phyloP scores from a whole-genome alignment of 2,113 vertebrate genomes.

The Podocnemis expansa region DNA sequence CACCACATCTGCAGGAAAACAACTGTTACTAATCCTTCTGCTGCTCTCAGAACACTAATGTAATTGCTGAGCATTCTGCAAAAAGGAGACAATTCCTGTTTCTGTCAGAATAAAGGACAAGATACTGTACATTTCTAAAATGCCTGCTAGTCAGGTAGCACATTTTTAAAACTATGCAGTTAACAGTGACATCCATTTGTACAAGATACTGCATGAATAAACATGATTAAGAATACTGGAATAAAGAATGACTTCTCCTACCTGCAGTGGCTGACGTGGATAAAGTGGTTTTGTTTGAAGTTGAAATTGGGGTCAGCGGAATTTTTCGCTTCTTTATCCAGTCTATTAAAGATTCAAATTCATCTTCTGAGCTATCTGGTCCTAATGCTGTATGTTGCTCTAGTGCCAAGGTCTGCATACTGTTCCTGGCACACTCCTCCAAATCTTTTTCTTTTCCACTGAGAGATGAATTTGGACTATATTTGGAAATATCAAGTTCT shows the following conservation, averaged over 20 bases:
- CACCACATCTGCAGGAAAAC: too few relatives aligned
- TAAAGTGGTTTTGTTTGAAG: conserved; percentile 10
- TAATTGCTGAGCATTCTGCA: too few relatives aligned
- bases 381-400: neutral
- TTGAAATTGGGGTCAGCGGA: conserved; percentile 2
- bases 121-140: neutral
- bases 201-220: neutral
- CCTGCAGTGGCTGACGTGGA: conserved; percentile 14
- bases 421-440: neutral
- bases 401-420: accelerated
- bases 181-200: neutral
- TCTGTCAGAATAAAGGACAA: neutral
- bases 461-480: neutral
- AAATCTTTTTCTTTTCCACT: neutral
- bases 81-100: neutral
- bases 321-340: conserved; percentile 78
- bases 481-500: neutral
- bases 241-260: neutral
- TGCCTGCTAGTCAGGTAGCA: neutral
- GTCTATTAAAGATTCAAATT: conserved; percentile 83
- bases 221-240: neutral
- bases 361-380: conserved; percentile 78
- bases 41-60: too few relatives aligned
- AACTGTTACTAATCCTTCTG: too few relatives aligned
- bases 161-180: accelerated